These are phyloP conservation scores for Druon quercuslanigerum DNA, from an alignment of 1,140 invertebrate species.

Conservation along the genomic window DNA sequence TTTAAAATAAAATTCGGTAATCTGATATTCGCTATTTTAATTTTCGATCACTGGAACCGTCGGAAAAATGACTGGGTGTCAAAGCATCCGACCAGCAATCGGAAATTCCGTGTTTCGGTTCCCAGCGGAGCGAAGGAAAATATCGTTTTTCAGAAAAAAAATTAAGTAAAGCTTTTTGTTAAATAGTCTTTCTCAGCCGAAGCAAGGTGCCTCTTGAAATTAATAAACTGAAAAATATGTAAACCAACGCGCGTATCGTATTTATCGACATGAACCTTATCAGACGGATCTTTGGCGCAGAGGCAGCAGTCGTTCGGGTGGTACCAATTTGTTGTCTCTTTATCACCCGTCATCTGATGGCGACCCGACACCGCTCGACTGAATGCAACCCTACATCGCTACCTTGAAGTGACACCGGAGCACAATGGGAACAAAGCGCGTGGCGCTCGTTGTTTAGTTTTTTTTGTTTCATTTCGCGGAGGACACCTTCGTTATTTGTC, in stretches of 20 bases:
- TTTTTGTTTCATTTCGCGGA: slow-evolving; percentile 71
- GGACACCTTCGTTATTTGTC: slow-evolving; percentile 71
- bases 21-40: too few species aligned
- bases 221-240: not conserved
- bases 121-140: too few species aligned
- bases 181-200: not conserved
- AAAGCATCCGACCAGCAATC: too few species aligned
- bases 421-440: slow-evolving; percentile 72
- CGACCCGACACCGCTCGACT: slow-evolving; percentile 68
- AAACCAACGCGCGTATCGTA: slow-evolving; percentile 51
- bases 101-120: too few species aligned
- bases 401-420: slow-evolving; percentile 69
- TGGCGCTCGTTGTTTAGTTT: slow-evolving; percentile 63
- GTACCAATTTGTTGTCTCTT: slow-evolving; percentile 73
- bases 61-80: too few species aligned
- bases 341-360: slow-evolving; percentile 73
- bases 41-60: too few species aligned
- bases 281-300: slow-evolving; percentile 63
- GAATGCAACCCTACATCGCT: slow-evolving; percentile 58
- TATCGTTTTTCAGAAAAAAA: too few species aligned
- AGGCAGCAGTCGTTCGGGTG: slow-evolving; percentile 70
- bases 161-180: too few species aligned
- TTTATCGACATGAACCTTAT: slow-evolving; percentile 68
- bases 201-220: not conserved
- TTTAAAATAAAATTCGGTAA: too few species aligned